Base-by-base conservation (phyloP, 2,797 vertebrate genomes). In the Mormyrus hasselquistii region DNA sequence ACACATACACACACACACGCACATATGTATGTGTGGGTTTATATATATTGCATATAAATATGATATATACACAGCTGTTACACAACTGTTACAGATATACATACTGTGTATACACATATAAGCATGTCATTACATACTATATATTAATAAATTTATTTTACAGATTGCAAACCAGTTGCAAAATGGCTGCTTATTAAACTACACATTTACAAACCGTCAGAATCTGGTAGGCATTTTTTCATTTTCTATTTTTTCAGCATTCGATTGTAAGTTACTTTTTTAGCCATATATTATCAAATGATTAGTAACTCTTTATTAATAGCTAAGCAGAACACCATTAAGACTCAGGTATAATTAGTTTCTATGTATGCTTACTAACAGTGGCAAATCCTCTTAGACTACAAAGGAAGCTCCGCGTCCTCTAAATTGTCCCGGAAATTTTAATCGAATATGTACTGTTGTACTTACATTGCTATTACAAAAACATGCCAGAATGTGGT, bases 131-230 rank as follows among this genome's bases (percentile, higher is more conserved):
- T 34, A 29, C 10, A 34, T 69, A 14, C 8, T 34, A 69, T 69
- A 69, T 69, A 69, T 69, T 73, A 14, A n/a, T 47, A 22, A 1
- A 41, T 88, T 91, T 87, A 2, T 57, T 92, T 91, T 88, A 52
- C 89, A 95, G 94, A 94, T 94, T 90, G 92, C 93, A 52, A 95
- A 95, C 90, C 94, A 95, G 90, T 88, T 94, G 89, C 90, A 93
- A 90, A 92, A 92, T 91, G 92, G 94, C 53, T 95, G 94, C 88
- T 91, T 90, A 69, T 92, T 95, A 47, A 91, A 84, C 12, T 94
- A 94, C 84, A 89, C 49, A 0, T 95, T 94, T 59, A 93, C 90
- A 19, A 92, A 94, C 76, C 93, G 53, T 41, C 90, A 92, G 10
- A 91, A 90, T 90, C 86, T 95, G 94, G 94, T 94, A 91, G 87